Evolutionary conservation across 2,797 vertebrate genomes (phyloP).

Genomic region (Myotis findleyi): DNA sequence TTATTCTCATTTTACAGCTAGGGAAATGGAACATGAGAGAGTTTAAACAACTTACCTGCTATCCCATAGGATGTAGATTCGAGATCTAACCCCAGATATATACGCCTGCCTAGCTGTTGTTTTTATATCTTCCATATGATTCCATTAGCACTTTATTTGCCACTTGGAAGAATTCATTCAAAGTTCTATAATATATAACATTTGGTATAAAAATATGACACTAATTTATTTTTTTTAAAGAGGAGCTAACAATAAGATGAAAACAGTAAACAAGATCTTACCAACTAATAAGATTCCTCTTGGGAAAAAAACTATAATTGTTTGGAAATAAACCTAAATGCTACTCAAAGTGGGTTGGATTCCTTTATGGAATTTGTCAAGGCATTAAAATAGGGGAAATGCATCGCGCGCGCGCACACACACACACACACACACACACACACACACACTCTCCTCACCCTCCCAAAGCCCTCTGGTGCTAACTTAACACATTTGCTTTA

Average conservation of each 20-base stretch:
- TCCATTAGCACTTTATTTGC: conserved; percentile 27
- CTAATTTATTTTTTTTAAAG: conserved; percentile 2
- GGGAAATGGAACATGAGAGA: not conserved
- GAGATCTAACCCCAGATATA: not conserved
- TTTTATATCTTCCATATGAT: not conserved
- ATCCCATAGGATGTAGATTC: not conserved
- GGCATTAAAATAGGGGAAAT: not conserved
- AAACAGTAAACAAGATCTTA: not conserved
- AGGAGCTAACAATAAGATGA: not conserved
- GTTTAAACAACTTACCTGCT: conserved; percentile 21
- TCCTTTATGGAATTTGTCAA: not conserved
- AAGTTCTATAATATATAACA: not conserved
- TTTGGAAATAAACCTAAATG: conserved; percentile 24
- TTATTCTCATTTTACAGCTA: not conserved
- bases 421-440: rapidly evolving
- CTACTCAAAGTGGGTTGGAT: not conserved
- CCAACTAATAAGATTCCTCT: not conserved
- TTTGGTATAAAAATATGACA: not conserved
- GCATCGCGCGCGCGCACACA: no score
- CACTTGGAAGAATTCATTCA: not conserved
- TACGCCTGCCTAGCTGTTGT: not conserved
- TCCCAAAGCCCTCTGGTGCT: conserved; percentile 11
- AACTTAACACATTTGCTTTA: conserved; percentile 62
- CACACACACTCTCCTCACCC: no score
- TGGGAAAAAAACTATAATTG: not conserved